Evolutionary conservation across 2,113 vertebrate genomes (phyloP).

Genomic region (Tinamus guttatus): DNA sequence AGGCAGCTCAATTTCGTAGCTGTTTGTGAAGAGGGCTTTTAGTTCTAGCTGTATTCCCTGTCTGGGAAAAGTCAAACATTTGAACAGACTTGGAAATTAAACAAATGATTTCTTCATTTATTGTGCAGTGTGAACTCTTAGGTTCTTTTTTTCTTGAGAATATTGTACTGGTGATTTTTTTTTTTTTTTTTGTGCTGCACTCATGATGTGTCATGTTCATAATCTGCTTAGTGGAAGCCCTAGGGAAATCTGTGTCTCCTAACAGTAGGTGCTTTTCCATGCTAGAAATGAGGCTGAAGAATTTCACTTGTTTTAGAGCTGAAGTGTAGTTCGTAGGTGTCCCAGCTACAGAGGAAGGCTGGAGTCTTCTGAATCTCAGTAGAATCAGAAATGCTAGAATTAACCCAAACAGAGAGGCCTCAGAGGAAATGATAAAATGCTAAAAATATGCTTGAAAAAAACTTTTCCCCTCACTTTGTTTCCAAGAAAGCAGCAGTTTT

Average conservation of each 20-base stretch:
- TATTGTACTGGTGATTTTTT: background rate
- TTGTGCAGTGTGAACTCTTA: background rate
- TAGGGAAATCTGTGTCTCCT: background rate
- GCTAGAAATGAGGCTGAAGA: background rate
- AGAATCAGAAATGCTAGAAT: background rate
- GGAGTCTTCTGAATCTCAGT: background rate
- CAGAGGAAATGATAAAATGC: background rate
- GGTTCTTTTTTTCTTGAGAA: background rate
- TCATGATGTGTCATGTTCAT: background rate
- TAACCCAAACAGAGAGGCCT: background rate
- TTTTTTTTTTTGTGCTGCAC: background rate
- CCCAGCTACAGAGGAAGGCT: background rate
- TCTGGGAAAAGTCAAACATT: constrained; percentile 1
- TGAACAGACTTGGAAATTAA: constrained; percentile 35
- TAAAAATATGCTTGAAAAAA: background rate
- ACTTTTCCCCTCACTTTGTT: background rate
- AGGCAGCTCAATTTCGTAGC: background rate
- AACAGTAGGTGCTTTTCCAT: background rate
- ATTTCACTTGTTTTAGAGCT: background rate
- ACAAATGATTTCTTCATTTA: background rate
- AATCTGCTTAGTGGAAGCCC: background rate
- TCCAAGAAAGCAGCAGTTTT: background rate
- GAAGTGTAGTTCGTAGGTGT: background rate
- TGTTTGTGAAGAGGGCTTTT: constrained; percentile 18
- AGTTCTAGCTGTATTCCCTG: background rate